Conservation (phyloP, 2,888 invertebrate genomes). For the Tubulanus polymorphus region DNA sequence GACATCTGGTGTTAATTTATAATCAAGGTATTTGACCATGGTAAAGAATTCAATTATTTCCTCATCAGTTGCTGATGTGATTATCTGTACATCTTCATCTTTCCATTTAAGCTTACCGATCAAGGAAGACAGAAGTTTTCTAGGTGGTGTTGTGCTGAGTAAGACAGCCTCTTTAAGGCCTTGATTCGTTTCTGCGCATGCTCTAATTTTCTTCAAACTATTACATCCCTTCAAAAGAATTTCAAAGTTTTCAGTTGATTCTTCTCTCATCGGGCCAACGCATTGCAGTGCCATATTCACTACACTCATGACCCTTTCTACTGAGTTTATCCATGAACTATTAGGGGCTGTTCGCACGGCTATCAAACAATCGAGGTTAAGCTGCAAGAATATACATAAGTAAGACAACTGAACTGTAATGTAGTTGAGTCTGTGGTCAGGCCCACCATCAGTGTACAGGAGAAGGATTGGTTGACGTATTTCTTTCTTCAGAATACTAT, state of each 20-base stretch:
- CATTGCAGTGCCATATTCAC: slow-evolving; percentile 10
- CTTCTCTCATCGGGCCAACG: slow-evolving; percentile 7
- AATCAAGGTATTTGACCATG: too few species aligned
- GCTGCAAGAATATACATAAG: slow-evolving; percentile 3
- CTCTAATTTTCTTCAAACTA: not conserved
- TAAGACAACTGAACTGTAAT: slow-evolving; percentile 9
- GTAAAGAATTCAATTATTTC: too few species aligned
- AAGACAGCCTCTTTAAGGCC: not conserved
- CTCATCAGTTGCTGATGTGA: not conserved
- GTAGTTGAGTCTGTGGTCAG: slow-evolving; percentile 11
- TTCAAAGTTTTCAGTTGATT: too few species aligned
- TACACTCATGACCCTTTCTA: slow-evolving; percentile 8
- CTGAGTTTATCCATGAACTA: slow-evolving; percentile 6
- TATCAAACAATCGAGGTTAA: slow-evolving; percentile 11
- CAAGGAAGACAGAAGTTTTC: not conserved
- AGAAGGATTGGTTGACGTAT: slow-evolving; percentile 12
- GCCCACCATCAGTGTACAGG: slow-evolving; percentile 14
- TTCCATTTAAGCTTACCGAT: not conserved
- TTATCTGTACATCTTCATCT: not conserved
- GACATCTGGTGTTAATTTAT: too few species aligned
- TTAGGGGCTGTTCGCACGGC: slow-evolving; percentile 13
- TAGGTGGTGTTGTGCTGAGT: not conserved
- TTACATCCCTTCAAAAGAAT: not conserved
- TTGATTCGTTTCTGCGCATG: not conserved
- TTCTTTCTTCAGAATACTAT: slow-evolving; percentile 8